phyloP scores from a whole-genome alignment of 2,113 vertebrate genomes.

The Mirounga angustirostris region DNA sequence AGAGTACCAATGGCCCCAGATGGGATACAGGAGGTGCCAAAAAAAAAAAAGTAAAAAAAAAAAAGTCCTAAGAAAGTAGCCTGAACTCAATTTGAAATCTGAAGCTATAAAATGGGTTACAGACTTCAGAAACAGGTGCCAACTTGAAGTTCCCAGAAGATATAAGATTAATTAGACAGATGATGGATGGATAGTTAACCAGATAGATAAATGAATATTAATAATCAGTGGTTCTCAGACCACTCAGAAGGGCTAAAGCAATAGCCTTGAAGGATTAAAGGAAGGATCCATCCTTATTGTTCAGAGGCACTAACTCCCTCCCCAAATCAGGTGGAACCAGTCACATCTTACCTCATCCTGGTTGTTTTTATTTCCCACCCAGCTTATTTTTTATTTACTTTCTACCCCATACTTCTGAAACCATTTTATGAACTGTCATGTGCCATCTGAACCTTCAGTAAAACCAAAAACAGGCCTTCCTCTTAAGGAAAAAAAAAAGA shows the following conservation, averaged over 20 bases:
- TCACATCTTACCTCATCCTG: conserved; percentile 66
- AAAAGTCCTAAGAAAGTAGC: not conserved
- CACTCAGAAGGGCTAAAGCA: conserved; percentile 68
- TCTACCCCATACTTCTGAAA: conserved; percentile 61
- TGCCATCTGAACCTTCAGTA: conserved; percentile 80
- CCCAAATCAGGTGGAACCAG: conserved; percentile 73
- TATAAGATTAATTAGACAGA: not conserved
- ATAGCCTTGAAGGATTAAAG: conserved; percentile 55
- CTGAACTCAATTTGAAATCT: not conserved
- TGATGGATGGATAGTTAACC: no score
- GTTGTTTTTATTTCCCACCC: conserved; percentile 62
- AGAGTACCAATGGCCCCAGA: not conserved
- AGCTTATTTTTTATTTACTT: conserved; percentile 68
- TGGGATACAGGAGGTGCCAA: not conserved
- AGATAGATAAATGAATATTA: not conserved
- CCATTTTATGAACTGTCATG: conserved; percentile 78
- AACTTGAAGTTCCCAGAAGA: not conserved
- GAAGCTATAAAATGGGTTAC: not conserved
- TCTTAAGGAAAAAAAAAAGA: not conserved
- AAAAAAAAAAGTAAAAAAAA: not conserved
- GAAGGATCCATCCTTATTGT: conserved; percentile 18
- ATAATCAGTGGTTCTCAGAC: not conserved
- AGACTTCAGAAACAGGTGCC: not conserved
- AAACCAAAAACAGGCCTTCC: conserved; percentile 80
- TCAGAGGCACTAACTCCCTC: conserved; percentile 53